These are phyloP conservation scores for Argyra leucocephala DNA, from an alignment of 2,888 invertebrate species.

Conservation along the genomic window DNA sequence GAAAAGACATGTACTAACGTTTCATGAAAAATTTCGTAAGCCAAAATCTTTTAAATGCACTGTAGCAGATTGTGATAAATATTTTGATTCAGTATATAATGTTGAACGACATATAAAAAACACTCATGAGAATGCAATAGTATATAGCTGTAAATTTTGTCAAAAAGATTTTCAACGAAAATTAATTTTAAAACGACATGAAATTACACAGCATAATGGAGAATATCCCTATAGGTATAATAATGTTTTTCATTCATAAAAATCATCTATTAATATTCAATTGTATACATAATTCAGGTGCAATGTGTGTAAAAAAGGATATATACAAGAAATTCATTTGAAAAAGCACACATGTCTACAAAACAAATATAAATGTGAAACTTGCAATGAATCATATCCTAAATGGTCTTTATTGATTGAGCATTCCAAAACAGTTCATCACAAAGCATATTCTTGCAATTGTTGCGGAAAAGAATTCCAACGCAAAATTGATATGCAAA, in stretches of 20 bases:
- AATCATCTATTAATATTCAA: background rate
- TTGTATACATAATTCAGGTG: slow-evolving; percentile 43
- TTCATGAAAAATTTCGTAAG: slow-evolving; percentile 38
- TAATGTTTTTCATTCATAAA: slow-evolving; percentile 10
- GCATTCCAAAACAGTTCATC: slow-evolving; percentile 35
- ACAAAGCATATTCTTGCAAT: slow-evolving; percentile 28
- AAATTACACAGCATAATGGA: slow-evolving; percentile 47
- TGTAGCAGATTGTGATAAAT: slow-evolving; percentile 43
- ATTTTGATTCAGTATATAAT: slow-evolving; percentile 47
- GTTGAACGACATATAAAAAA: slow-evolving; percentile 50
- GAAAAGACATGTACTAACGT: slow-evolving; percentile 49
- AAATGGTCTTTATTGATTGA: slow-evolving; percentile 46
- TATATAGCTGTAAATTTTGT: slow-evolving; percentile 48
- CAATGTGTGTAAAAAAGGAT: slow-evolving; percentile 46
- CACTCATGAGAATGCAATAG: slow-evolving; percentile 43
- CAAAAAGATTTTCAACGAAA: slow-evolving; percentile 49
- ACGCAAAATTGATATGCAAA: slow-evolving; percentile 23
- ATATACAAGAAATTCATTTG: slow-evolving; percentile 44
- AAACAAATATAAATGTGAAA: slow-evolving; percentile 41
- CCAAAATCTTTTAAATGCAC: slow-evolving; percentile 29
- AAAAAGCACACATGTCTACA: slow-evolving; percentile 46
- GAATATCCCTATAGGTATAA: slow-evolving; percentile 33
- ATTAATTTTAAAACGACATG: slow-evolving; percentile 49
- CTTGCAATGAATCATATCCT: slow-evolving; percentile 46
- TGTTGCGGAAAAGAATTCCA: slow-evolving; percentile 31